Base-by-base conservation (phyloP, 2,797 vertebrate species). In the Onychomys leucogaster region DNA sequence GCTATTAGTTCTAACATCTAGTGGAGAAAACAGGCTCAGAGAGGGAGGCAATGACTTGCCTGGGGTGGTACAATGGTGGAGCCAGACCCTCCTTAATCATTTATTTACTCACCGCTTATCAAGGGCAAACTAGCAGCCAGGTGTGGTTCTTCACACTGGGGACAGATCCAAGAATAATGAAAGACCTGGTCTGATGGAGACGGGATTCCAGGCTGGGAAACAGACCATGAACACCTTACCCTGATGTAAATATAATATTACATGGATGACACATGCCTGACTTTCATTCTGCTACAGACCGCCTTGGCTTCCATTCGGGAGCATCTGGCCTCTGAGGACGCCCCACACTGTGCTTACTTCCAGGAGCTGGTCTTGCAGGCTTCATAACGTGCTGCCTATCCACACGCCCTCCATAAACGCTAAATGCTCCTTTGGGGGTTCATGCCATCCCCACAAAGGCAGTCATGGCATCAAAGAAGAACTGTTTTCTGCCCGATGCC, bases 401-500 rank as follows among this genome's bases (percentile, higher is more conserved):
- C 94, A 88, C 90, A 83, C 86, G 88, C 95, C 65, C 77, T 91
- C 95, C 82, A 96, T 93, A 97, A 97, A 98, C 96, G 88, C 41
- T 41, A 96, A 83, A 84, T 78, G 77, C 88, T 97, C 93, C 98
- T 94, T 81, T 94, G 78, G 97, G 98, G 96, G 84, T 95, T 96
- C 63, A 95, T 80, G 29, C 94, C 96, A 73, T 92, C 96, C 96
- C 77, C 97, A 94, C 96, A 96, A 97, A 97, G 94, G 65, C 88
- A 71, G 95, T 93, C 94, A 43, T 86, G 94, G 97, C 93, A 85
- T 97, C 96, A 97, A 96, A 94, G 90, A 82, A 0, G n/a, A 97
- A 43, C 76, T 97, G 96, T 97, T 97, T 98, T 97, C 96, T 90
- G 85, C 97, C 97, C 3, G 84, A 96, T 69, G 96, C 97, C 97